Evolutionary conservation across 2,113 vertebrate species (phyloP), one percentile per base, ranked within the genome.

Genomic region (Lonchura striata): DNA sequence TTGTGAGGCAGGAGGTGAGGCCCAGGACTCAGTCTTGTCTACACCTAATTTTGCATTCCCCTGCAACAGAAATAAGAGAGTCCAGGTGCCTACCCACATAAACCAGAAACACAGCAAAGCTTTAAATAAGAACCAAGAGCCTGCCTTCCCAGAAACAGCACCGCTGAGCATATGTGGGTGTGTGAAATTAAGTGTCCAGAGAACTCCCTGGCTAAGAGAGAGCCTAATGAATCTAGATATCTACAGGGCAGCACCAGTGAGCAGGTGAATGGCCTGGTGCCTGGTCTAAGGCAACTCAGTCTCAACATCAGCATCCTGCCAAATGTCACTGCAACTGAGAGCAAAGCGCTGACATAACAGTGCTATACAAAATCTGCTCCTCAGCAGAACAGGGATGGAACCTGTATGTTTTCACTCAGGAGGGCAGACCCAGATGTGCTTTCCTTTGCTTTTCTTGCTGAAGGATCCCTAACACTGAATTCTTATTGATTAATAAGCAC

Each of bases 401-500:
- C 80, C 86, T 96, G 92, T 76, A 71, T 78, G 91, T 81, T 92
- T 95, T 56, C 86, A 91, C 86, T 88, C 94, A 91, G 66, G 71
- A 88, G 90, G 39, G 70, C 88, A 93, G 88, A 61, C 63, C 39
- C 70, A 93, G 88, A 88, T 75, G 86, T 94, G 92, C 56, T 93
- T 94, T 75, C 69, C 60, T 91, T 93, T 27, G 87, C 75, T 74
- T 6, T 76, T 46, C 61, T 78, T 86, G 83, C 47, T 1, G 5
- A 78, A 86, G 76, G 47, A 94, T 39, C 80, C 82, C 76, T 81
- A 92, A 92, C 71, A 90, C 64, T 44, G 76, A 86, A 84, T 94
- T 96, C 35, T 88, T 95, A 79, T 52, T 90, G 96, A 92, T 64
- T 97, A 95, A 97, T 94, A 94, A 95, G 92, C 88, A 94, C 86